Conservation (phyloP, 2,113 vertebrate species). For the Serinus canaria region DNA sequence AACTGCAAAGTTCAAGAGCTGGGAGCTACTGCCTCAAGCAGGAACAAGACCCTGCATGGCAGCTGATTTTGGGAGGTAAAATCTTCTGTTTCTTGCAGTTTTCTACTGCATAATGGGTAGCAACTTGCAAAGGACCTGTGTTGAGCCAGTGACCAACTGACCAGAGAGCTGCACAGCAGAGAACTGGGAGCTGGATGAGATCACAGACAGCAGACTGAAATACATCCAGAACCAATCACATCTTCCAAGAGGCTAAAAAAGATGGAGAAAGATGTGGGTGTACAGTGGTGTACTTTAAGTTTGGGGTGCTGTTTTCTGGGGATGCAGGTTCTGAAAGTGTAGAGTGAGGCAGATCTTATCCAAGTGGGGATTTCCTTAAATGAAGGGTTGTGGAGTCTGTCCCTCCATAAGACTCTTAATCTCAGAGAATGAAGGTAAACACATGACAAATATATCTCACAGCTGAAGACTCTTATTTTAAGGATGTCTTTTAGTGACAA, state of each 20-base stretch:
- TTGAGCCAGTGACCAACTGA: fast-evolving
- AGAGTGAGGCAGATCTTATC: not conserved
- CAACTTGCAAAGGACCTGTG: not conserved
- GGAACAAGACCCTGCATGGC: not conserved
- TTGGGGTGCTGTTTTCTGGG: not conserved
- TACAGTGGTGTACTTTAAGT: not conserved
- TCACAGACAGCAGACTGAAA: not conserved
- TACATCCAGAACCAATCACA: not conserved
- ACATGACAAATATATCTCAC: not conserved
- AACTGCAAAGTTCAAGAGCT: not conserved
- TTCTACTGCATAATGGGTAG: not conserved
- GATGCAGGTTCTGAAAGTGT: not conserved
- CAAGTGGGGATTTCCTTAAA: not conserved
- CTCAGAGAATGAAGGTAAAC: not conserved
- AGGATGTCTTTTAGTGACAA: not conserved
- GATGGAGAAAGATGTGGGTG: not conserved
- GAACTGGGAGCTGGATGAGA: not conserved
- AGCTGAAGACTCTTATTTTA: not conserved
- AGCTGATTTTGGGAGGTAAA: not conserved
- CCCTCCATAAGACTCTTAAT: not conserved
- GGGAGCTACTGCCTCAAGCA: not conserved
- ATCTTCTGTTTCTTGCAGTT: not conserved
- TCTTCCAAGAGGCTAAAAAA: not conserved
- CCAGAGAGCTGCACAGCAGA: not conserved
- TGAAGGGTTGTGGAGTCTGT: not conserved